phyloP scores from a whole-genome alignment of 2,797 vertebrate genomes.

The Anguilla marmorata region DNA sequence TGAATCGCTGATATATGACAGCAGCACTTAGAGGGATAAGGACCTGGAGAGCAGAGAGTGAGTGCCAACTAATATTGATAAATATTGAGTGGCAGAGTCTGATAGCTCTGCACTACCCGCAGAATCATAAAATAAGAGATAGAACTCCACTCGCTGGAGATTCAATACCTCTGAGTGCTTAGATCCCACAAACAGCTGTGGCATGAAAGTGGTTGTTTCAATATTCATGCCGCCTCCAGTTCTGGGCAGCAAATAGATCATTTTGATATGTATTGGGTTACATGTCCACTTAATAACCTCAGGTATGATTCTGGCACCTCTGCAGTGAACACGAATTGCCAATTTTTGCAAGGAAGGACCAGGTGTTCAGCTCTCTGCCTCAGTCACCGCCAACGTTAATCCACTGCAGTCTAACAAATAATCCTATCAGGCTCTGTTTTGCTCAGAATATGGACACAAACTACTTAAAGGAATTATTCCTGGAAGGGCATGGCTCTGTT shows the following conservation, averaged over 20 bases:
- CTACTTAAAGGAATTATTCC: conserved; percentile 49
- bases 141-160: background rate
- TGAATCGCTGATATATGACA: conserved; percentile 24
- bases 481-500: conserved; percentile 34
- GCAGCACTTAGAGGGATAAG: conserved; percentile 25
- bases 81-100: conserved; percentile 29
- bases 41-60: conserved; percentile 30
- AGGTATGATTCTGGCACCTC: conserved; percentile 27
- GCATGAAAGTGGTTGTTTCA: background rate
- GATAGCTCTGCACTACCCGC: background rate
- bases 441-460: conserved; percentile 44
- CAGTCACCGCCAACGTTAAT: conserved; percentile 44
- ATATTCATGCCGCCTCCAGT: background rate
- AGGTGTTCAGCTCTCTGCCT: conserved; percentile 36
- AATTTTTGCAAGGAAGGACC: conserved; percentile 26
- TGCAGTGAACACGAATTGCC: conserved; percentile 24
- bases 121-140: background rate
- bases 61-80: conserved; percentile 37
- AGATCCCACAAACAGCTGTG: background rate
- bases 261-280: conserved; percentile 23
- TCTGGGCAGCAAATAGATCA: background rate
- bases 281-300: conserved; percentile 6
- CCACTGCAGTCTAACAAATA: conserved; percentile 49
- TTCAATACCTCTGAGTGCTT: conserved; percentile 1
- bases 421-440: conserved; percentile 48